Percentiles rank a stretch among this genome's conserved stretches.
Evolutionary conservation across 2,797 vertebrate genomes (phyloP).

Genomic region (Pelochelys cantorii): DNA sequence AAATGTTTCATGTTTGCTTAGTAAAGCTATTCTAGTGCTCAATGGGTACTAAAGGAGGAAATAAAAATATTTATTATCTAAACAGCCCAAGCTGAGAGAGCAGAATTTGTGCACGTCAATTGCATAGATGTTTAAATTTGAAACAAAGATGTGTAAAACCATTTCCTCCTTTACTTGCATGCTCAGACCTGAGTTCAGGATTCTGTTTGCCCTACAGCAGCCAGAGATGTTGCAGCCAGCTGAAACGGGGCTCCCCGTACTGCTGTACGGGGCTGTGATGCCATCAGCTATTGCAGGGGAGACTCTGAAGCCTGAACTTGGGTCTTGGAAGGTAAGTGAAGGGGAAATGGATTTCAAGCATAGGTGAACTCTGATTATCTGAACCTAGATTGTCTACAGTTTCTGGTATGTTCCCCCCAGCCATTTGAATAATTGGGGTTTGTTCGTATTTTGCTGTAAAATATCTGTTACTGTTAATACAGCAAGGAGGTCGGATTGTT

Average conservation of each 20-base stretch:
- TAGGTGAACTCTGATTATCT: background rate
- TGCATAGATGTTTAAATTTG: background rate
- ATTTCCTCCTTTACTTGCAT: background rate
- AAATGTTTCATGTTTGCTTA: background rate
- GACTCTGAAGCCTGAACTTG: background rate
- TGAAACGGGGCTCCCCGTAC: background rate
- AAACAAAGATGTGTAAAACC: background rate
- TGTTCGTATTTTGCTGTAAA: background rate
- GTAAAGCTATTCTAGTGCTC: background rate
- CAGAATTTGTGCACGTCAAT: accelerated
- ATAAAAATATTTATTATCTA: background rate
- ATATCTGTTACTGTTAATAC: background rate
- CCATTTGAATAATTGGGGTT: background rate
- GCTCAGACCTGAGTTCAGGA: background rate
- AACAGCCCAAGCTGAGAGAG: background rate
- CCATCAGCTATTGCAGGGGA: background rate
- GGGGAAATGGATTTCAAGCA: background rate
- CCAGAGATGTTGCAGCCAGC: background rate
- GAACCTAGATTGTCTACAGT: background rate
- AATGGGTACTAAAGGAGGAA: accelerated
- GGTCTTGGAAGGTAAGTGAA: background rate
- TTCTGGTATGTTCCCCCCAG: background rate
- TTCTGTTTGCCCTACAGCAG: background rate
- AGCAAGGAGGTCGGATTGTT: background rate
- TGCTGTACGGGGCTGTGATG: background rate